A percentile compares a stretch with the other conserved stretches of the same genome.
Evolutionary conservation across 30 jellyfish, hydroid and myxozoan genomes (phyloP).

Genomic region (Hydractinia echinata): DNA sequence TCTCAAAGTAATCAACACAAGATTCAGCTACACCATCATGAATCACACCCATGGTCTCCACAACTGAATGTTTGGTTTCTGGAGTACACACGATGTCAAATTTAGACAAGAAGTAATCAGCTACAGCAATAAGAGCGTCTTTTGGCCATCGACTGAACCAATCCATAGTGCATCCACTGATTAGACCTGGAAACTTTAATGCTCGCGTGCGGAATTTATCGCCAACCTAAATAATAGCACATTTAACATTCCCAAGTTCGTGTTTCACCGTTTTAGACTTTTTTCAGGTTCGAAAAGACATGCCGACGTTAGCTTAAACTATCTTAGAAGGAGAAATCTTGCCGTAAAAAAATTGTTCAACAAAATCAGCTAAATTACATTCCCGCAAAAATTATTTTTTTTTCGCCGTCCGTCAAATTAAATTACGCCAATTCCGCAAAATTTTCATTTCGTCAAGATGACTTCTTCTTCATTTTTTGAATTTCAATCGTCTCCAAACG

Average conservation of each 20-base stretch:
- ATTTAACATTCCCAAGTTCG: too few relatives aligned
- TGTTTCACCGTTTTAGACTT: too few relatives aligned
- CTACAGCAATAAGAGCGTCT: constrained; percentile 94
- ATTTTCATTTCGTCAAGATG: too few relatives aligned
- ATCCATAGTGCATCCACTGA: constrained; percentile 98
- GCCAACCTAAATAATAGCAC: constrained; percentile 61
- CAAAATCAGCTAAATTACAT: too few relatives aligned
- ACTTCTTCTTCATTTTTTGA: too few relatives aligned
- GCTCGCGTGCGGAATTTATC: constrained; percentile 94
- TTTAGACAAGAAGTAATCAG: constrained; percentile 86
- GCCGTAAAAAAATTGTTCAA: neutral
- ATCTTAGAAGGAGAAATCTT: neutral
- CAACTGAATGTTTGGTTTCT: constrained; percentile 64
- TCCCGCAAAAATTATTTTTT: too few relatives aligned
- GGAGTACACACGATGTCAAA: constrained; percentile 76
- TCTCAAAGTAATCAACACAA: constrained; percentile 83
- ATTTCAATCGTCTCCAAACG: too few relatives aligned
- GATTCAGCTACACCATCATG: constrained; percentile 97
- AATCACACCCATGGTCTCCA: constrained; percentile 91
- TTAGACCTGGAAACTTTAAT: constrained; percentile 87
- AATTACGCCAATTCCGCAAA: too few relatives aligned
- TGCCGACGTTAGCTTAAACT: neutral
- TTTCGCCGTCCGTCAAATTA: too few relatives aligned
- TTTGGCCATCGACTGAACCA: constrained; percentile 99
- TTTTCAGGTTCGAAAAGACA: neutral